Base-by-base conservation (phyloP, 30 jellyfish, hydroid and myxozoan genomes). In the Chironex yamaguchii region DNA sequence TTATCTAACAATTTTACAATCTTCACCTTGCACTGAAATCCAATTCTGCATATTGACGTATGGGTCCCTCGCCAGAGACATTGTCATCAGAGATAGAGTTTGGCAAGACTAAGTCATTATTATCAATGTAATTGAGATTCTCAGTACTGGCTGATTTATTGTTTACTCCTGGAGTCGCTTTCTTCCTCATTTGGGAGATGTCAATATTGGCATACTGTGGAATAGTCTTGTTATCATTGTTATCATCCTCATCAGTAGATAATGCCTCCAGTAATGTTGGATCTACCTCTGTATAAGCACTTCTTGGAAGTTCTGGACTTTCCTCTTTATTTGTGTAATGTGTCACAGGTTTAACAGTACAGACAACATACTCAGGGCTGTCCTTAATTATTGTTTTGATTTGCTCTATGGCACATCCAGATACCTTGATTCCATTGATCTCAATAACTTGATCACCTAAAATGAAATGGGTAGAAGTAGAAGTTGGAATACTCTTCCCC, bases 271-370 rank as follows among this genome's bases (percentile, higher is more conserved):
- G 52, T 36, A 51, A 86, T 24, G 67, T 79, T 20, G 98, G 91
- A 58, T 92, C 98, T 31, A 92, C 90, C 62, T 92, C 97, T 0
- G 97, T 87, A 76, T 92, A 92, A 1, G 98, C 92, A 35, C 89
- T 81, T 36, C 90, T 76, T 13, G 82, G 86, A n/a, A 69, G 75
- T 0, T 62, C 71, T 24, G 96, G 96, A 74, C 96, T 92, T 65
- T 58, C 84, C 27, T 92, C 98, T 29, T 86, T 83, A 28, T 71
- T 69, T 2, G 90, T 84, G 54, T 92, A 92, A 76, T 92, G 98
- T 0, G 98, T 92, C 36, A 92, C 97, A 28, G 98, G 98, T 32
- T 92, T 92, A 27, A 92, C 98, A 4, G 98, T 92, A 52, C 98
- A 92, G 24, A 92, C 98, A 36, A 92, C 88, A 52, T 82, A 85